These are phyloP conservation scores for Zhengitettix transpicula DNA, from an alignment of 2,888 invertebrate genomes.

Conservation along the genomic window DNA sequence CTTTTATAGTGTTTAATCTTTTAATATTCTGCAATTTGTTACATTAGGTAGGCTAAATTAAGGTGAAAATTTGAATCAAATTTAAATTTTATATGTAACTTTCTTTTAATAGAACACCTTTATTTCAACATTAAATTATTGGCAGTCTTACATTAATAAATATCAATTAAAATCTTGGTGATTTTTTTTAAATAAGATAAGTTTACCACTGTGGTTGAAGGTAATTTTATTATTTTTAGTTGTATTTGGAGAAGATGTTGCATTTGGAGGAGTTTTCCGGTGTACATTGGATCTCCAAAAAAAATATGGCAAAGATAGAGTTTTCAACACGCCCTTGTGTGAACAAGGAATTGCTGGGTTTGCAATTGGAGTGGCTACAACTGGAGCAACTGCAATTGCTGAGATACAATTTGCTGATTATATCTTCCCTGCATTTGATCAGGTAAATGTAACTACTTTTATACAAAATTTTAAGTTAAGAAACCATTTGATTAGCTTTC, in stretches of 20 bases:
- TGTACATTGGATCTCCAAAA: conserved; percentile 86
- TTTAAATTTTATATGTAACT: too few relatives aligned
- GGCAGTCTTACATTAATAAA: too few relatives aligned
- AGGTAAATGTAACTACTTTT: conserved; percentile 35
- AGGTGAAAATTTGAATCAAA: too few relatives aligned
- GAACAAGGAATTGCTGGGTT: conserved; percentile 97
- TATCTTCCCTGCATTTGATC: conserved; percentile 97
- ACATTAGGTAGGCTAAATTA: too few relatives aligned
- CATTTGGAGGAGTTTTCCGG: conserved; percentile 94
- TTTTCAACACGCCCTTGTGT: conserved; percentile 93
- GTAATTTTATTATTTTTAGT: conserved; percentile 24
- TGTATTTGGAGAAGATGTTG: conserved; percentile 95
- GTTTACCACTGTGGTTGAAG: too few relatives aligned
- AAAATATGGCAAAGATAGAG: conserved; percentile 81
- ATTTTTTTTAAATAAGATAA: too few relatives aligned
- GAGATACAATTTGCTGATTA: conserved; percentile 99
- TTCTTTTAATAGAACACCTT: too few relatives aligned
- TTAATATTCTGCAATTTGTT: too few relatives aligned
- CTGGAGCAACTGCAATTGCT: conserved; percentile 87
- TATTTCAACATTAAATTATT: too few relatives aligned
- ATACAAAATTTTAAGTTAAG: background rate
- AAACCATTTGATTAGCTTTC: too few relatives aligned
- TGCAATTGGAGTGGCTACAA: conserved; percentile 81
- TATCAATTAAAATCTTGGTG: too few relatives aligned
- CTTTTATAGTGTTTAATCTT: too few relatives aligned